Evolutionary conservation across 2,113 vertebrate genomes (phyloP).

Genomic region (Lycaon pictus): DNA sequence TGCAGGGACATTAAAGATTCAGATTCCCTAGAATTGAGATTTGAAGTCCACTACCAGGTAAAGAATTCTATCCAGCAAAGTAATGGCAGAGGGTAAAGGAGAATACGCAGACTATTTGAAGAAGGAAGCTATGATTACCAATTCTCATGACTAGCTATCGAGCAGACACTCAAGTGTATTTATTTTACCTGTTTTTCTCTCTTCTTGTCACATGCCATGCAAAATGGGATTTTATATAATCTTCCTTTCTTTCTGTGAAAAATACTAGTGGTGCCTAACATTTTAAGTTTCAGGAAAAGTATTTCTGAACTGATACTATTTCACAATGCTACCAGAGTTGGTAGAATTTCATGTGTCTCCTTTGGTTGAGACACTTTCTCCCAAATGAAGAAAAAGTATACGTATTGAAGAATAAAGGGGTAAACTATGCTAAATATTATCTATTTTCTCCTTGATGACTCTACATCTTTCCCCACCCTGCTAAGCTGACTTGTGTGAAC

Average conservation of each 20-base stretch:
- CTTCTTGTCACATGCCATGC: neutral
- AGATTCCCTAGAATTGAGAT: neutral
- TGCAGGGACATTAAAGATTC: neutral
- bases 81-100: neutral
- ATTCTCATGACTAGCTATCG: neutral
- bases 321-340: neutral
- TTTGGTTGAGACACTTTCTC: neutral
- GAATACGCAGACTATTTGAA: neutral
- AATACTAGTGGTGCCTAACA: neutral
- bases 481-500: neutral
- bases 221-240: neutral
- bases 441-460: neutral
- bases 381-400: neutral
- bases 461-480: neutral
- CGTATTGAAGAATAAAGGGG: neutral
- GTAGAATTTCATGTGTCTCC: neutral
- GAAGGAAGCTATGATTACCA: neutral
- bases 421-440: neutral
- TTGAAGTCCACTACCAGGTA: neutral
- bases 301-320: neutral
- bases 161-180: neutral
- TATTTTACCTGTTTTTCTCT: neutral
- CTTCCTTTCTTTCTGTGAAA: neutral
- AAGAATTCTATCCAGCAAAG: neutral
- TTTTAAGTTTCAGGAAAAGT: neutral